Percentiles rank a stretch among this genome's conserved stretches.
These are phyloP conservation scores for Archivesica marissinica DNA, from an alignment of 1,140 invertebrate genomes.

Conservation along the genomic window DNA sequence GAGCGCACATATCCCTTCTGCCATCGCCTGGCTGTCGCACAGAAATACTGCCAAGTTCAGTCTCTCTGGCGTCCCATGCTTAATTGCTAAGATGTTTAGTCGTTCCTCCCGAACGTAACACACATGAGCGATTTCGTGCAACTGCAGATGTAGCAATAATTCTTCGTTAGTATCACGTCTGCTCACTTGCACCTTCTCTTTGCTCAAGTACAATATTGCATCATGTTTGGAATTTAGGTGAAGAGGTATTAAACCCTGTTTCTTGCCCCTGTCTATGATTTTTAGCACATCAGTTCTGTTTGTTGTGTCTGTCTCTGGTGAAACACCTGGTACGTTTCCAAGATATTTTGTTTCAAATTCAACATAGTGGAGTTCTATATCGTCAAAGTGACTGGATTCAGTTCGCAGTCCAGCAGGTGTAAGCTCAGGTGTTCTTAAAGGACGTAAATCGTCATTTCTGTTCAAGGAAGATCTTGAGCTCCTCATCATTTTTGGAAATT, in stretches of 20 bases:
- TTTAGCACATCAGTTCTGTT: constrained; percentile 82
- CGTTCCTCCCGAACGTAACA: constrained; percentile 83
- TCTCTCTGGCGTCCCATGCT: constrained; percentile 78
- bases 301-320: constrained; percentile 80
- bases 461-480: background rate
- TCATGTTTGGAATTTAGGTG: constrained; percentile 71
- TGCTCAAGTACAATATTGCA: constrained; percentile 78
- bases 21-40: constrained; percentile 57
- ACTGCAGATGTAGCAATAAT: constrained; percentile 76
- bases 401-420: constrained; percentile 11
- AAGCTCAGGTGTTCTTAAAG: constrained; percentile 12
- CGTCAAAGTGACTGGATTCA: constrained; percentile 12
- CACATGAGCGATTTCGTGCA: constrained; percentile 82
- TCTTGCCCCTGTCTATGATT: constrained; percentile 82
- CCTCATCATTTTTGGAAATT: background rate
- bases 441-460: constrained; percentile 9
- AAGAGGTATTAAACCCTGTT: constrained; percentile 76
- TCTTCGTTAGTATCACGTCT: constrained; percentile 75
- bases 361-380: constrained; percentile 20
- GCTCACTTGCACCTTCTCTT: constrained; percentile 78
- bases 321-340: constrained; percentile 79
- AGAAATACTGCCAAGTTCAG: constrained; percentile 39
- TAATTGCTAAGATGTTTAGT: constrained; percentile 80
- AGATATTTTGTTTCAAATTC: constrained; percentile 73
- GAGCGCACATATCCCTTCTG: constrained; percentile 79